Evolutionary conservation across 2,888 invertebrate genomes (phyloP).

Genomic region (Monoplex corrugatus): DNA sequence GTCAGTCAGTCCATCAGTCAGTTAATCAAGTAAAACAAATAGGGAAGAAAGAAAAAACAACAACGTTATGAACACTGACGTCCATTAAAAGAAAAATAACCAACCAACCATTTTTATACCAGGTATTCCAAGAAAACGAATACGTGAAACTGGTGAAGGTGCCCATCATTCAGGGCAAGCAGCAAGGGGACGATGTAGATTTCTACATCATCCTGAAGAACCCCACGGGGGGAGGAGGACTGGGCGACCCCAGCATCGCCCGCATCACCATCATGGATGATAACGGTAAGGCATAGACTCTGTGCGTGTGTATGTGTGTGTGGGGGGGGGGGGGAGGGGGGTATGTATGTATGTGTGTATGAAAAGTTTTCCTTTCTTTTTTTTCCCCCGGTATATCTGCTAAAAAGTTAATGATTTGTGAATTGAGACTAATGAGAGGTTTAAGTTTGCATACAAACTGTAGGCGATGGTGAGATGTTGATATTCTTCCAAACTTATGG

Average conservation of each 20-base stretch:
- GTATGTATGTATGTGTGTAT: background rate
- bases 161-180: constrained; percentile 78
- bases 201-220: constrained; percentile 79
- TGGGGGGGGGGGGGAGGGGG: background rate
- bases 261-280: constrained; percentile 79
- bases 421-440: too few relatives aligned
- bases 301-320: constrained; percentile 1
- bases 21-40: too few relatives aligned
- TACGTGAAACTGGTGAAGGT: constrained; percentile 74
- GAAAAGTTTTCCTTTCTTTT: too few relatives aligned
- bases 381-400: too few relatives aligned
- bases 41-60: too few relatives aligned
- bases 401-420: too few relatives aligned
- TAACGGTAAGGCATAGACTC: constrained; percentile 68
- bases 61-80: too few relatives aligned
- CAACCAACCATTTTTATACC: constrained; percentile 38
- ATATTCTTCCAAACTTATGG: too few relatives aligned
- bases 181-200: constrained; percentile 77
- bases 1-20: too few relatives aligned
- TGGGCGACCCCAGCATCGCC: constrained; percentile 79
- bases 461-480: too few relatives aligned
- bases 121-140: constrained; percentile 78
- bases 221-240: constrained; percentile 69
- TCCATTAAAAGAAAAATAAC: too few relatives aligned
- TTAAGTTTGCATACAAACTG: too few relatives aligned